A percentile compares a stretch with the other conserved stretches of the same genome.
Evolutionary conservation across 2,113 vertebrate species (phyloP).

Genomic region (Xiphophorus maculatus): DNA sequence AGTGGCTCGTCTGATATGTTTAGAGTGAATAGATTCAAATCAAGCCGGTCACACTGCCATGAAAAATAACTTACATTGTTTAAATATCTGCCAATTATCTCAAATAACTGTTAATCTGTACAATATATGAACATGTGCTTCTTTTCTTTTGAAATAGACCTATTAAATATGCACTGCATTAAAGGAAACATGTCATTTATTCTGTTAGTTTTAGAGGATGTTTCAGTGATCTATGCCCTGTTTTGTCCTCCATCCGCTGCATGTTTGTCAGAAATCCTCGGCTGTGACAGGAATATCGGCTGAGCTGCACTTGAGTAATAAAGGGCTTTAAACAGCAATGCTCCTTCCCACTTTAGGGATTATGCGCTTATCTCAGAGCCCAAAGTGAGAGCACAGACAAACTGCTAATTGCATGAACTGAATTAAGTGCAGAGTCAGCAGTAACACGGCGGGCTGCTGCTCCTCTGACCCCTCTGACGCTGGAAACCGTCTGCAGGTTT

Average conservation of each 20-base stretch:
- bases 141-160: neutral
- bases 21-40: too few relatives aligned
- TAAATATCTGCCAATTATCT: neutral
- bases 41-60: too few relatives aligned
- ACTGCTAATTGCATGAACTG: constrained; percentile 70
- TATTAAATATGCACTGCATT: neutral
- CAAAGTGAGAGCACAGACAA: constrained; percentile 66
- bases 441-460: constrained; percentile 21
- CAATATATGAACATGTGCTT: neutral
- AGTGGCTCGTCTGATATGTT: too few relatives aligned
- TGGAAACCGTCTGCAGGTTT: constrained; percentile 51
- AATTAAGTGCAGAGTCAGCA: constrained; percentile 64
- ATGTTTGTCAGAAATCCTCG: constrained; percentile 45
- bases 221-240: constrained; percentile 5
- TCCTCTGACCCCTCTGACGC: constrained; percentile 48
- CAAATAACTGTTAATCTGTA: neutral
- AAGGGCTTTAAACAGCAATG: constrained; percentile 65
- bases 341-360: constrained; percentile 69
- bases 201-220: constrained; percentile 3
- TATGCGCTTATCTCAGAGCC: constrained; percentile 67
- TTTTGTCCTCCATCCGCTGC: constrained; percentile 17
- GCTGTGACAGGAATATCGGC: constrained; percentile 53
- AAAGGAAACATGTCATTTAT: constrained; percentile 1
- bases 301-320: constrained; percentile 60
- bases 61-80: too few relatives aligned